phyloP scores from a whole-genome alignment of 2,888 invertebrate genomes.

The Yponomeuta cagnagella region DNA sequence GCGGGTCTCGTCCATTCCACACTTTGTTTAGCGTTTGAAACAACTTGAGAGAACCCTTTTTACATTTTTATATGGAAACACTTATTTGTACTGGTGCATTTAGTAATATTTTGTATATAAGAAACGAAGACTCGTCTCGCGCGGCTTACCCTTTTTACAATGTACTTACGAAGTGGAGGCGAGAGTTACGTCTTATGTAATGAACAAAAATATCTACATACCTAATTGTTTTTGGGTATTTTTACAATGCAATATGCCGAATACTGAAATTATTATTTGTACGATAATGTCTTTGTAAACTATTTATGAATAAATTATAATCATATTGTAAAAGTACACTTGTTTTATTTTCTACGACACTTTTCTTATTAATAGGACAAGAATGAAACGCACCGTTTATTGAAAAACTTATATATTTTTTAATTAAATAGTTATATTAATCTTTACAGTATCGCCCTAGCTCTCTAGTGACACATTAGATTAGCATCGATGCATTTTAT shows the following conservation, averaged over 20 bases:
- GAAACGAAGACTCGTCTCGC: slow-evolving; percentile 18
- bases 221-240: slow-evolving; percentile 28
- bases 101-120: slow-evolving; percentile 51
- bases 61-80: slow-evolving; percentile 23
- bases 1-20: slow-evolving; percentile 51
- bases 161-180: slow-evolving; percentile 38
- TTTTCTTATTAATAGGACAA: background rate
- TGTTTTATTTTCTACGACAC: slow-evolving; percentile 42
- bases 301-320: slow-evolving; percentile 76
- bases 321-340: slow-evolving; percentile 54
- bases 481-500: slow-evolving; percentile 69
- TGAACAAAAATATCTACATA: slow-evolving; percentile 11
- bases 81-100: slow-evolving; percentile 43
- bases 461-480: slow-evolving; percentile 58
- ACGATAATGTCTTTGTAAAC: slow-evolving; percentile 74
- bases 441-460: slow-evolving; percentile 73
- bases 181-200: slow-evolving; percentile 20
- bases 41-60: slow-evolving; percentile 24
- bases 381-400: slow-evolving; percentile 34
- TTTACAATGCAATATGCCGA: slow-evolving; percentile 40
- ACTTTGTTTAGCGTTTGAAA: slow-evolving; percentile 33
- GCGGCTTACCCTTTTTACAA: slow-evolving; percentile 25
- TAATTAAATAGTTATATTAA: slow-evolving; percentile 74
- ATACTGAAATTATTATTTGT: slow-evolving; percentile 60
- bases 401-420: slow-evolving; percentile 73